These are phyloP conservation scores for Cheilosia vulpina DNA, from an alignment of 2,888 invertebrate species.

Conservation along the genomic window DNA sequence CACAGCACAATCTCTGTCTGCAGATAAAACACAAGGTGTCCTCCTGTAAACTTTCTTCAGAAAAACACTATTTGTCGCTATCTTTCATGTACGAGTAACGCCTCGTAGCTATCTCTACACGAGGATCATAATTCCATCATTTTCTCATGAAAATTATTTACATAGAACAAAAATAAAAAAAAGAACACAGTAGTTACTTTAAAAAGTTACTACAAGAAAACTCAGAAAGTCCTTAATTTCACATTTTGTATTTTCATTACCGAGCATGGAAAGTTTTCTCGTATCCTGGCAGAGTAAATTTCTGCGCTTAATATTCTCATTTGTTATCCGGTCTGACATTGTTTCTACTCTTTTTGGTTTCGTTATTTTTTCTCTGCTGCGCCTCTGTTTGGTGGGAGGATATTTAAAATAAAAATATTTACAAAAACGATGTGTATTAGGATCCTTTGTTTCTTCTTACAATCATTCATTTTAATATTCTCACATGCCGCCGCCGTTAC, in stretches of 20 bases:
- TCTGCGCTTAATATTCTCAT: constrained; percentile 74
- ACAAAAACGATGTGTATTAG: constrained; percentile 71
- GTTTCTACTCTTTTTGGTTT: constrained; percentile 43
- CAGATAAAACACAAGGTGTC: constrained; percentile 17
- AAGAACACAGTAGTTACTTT: constrained; percentile 54
- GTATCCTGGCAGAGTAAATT: constrained; percentile 71
- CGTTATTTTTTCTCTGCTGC: constrained; percentile 3
- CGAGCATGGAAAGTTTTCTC: constrained; percentile 65
- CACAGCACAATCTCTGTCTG: neutral
- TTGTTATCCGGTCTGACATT: constrained; percentile 71
- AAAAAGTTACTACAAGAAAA: constrained; percentile 64
- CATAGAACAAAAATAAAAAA: constrained; percentile 21
- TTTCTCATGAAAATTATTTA: constrained; percentile 36
- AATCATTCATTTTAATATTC: constrained; percentile 75
- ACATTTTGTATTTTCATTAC: constrained; percentile 73
- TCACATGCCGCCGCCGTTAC: constrained; percentile 48
- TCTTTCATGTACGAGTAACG: constrained; percentile 8
- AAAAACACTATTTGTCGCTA: constrained; percentile 49
- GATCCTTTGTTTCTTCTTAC: constrained; percentile 70
- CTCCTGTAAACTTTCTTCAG: constrained; percentile 12
- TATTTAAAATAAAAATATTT: constrained; percentile 66
- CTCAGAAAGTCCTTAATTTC: constrained; percentile 72
- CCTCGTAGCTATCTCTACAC: constrained; percentile 30
- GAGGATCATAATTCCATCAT: constrained; percentile 51
- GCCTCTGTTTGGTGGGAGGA: constrained; percentile 36